phyloP scores from a whole-genome alignment of 2,113 vertebrate species.

The Procavia capensis region DNA sequence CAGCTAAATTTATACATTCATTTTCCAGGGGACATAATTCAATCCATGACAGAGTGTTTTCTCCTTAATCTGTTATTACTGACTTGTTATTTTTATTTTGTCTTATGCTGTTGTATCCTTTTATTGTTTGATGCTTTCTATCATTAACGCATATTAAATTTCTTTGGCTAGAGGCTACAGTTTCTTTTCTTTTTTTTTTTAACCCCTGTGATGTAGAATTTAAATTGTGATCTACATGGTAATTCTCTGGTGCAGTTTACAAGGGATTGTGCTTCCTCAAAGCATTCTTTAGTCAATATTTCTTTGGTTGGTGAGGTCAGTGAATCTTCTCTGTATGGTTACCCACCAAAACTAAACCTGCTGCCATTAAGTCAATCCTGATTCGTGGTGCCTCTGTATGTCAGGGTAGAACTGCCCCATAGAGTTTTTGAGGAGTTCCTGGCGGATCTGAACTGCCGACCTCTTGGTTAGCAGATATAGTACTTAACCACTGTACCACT shows the following conservation, averaged over 20 bases:
- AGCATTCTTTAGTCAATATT: background rate
- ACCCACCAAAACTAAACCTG: no score
- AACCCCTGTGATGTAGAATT: background rate
- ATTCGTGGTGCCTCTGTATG: no score
- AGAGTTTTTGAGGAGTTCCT: no score
- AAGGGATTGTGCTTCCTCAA: background rate
- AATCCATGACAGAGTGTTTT: no score
- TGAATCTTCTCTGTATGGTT: background rate
- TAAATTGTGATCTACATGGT: background rate
- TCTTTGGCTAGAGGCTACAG: background rate
- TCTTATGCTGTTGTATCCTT: background rate
- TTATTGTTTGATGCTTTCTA: background rate
- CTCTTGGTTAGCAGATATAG: no score
- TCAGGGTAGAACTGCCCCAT: no score
- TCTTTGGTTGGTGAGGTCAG: background rate
- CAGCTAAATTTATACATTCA: no score
- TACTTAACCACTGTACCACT: no score
- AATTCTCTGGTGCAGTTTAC: background rate
- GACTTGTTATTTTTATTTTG: background rate
- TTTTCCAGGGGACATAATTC: no score
- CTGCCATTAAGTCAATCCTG: no score
- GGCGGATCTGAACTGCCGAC: no score
- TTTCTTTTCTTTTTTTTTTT: background rate
- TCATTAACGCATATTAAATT: background rate
- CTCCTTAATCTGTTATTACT: background rate